These are phyloP conservation scores for Scaptomyza reducta DNA, from an alignment of 2,888 invertebrate species.

Conservation along the genomic window DNA sequence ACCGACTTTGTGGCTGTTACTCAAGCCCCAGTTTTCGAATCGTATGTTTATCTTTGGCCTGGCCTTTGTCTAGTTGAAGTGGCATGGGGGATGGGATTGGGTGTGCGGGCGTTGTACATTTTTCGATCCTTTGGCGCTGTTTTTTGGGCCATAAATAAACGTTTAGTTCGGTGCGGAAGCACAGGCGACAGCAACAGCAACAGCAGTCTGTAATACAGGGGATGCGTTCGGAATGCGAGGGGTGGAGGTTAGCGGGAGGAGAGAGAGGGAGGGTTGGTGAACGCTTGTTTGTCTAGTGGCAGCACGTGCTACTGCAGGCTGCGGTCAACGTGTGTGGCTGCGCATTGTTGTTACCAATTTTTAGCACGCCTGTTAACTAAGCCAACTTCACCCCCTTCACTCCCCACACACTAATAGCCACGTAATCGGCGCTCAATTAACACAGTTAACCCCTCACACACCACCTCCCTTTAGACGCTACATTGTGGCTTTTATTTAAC, in stretches of 20 bases:
- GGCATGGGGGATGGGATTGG: constrained; percentile 16
- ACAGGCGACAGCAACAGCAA: constrained; percentile 72
- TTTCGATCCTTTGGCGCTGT: constrained; percentile 74
- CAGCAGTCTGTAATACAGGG: constrained; percentile 61
- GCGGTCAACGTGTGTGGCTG: constrained; percentile 69
- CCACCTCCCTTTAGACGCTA: constrained; percentile 5
- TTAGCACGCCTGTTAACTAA: constrained; percentile 58
- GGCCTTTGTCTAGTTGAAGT: constrained; percentile 76
- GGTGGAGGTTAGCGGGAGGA: neutral
- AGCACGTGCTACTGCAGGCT: constrained; percentile 77
- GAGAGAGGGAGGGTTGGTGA: neutral
- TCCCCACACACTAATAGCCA: constrained; percentile 55
- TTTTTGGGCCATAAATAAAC: constrained; percentile 77
- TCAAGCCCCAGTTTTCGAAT: constrained; percentile 52
- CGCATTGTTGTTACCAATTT: constrained; percentile 69
- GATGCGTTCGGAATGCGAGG: neutral
- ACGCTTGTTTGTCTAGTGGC: constrained; percentile 67
- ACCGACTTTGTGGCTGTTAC: constrained; percentile 44
- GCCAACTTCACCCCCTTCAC: constrained; percentile 37
- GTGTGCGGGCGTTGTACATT: constrained; percentile 22
- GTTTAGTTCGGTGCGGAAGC: constrained; percentile 77
- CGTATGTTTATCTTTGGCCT: constrained; percentile 74
- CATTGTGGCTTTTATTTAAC: constrained; percentile 74
- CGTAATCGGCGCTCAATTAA: constrained; percentile 73
- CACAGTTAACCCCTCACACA: constrained; percentile 36